A percentile compares a stretch with the other conserved stretches of the same genome.
These are phyloP conservation scores for Erpornis zantholeuca DNA, from an alignment of 2,113 vertebrate species.

Conservation along the genomic window DNA sequence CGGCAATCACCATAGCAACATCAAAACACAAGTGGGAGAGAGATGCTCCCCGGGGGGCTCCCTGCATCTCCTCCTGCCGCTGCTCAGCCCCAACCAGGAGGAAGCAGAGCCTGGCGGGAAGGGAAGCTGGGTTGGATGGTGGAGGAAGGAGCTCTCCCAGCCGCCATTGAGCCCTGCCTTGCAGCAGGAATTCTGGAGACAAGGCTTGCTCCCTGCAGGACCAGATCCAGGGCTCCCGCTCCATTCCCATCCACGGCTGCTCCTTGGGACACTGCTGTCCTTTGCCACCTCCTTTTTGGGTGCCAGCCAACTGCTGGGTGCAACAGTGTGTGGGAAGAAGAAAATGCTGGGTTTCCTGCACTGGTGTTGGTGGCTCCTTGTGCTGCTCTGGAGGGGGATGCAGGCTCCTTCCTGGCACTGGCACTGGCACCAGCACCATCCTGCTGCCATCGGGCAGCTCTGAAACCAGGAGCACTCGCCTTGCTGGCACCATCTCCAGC, in stretches of 20 bases:
- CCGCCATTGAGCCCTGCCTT: rapidly evolving
- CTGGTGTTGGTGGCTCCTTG: not conserved
- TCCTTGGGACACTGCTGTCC: not conserved
- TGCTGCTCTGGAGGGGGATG: not conserved
- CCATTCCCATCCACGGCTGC: rapidly evolving
- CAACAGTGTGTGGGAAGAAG: not conserved
- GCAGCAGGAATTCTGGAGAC: rapidly evolving
- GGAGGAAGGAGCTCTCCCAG: not conserved
- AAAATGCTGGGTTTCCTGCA: rapidly evolving
- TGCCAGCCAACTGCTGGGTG: not conserved
- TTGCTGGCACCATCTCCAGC: not conserved
- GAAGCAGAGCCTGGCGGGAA: not conserved
- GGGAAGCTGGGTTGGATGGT: not conserved
- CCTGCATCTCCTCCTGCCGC: not conserved
- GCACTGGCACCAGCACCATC: not conserved
- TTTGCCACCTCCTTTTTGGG: not conserved
- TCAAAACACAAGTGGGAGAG: conserved; percentile 70
- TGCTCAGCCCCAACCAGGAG: not conserved
- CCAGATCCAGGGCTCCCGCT: rapidly evolving
- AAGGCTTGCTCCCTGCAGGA: rapidly evolving
- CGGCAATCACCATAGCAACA: conserved; percentile 76
- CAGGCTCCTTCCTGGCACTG: not conserved
- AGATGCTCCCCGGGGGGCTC: conserved; percentile 14
- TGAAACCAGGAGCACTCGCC: rapidly evolving
- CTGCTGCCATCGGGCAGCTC: not conserved